phyloP scores from a whole-genome alignment of 1,140 invertebrate species.

The Periplaneta americana region DNA sequence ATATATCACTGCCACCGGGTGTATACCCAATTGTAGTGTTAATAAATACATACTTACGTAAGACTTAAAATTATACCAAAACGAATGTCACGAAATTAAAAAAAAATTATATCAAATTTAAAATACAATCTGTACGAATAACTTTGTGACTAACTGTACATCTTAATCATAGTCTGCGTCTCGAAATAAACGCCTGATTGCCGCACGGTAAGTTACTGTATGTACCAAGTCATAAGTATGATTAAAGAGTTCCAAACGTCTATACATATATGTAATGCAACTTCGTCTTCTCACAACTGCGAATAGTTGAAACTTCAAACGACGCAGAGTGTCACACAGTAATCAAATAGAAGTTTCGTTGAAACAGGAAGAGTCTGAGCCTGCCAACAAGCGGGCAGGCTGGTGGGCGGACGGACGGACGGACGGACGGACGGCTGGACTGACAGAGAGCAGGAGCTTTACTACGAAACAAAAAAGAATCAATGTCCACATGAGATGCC shows the following conservation, averaged over 20 bases:
- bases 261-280: neutral
- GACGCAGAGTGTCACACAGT: neutral
- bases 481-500: neutral
- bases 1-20: no score
- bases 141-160: no score
- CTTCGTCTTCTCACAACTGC: neutral
- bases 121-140: no score
- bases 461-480: neutral
- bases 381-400: neutral
- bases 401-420: no score
- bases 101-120: no score
- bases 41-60: no score
- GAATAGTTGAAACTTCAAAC: neutral
- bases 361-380: neutral
- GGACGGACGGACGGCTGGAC: no score
- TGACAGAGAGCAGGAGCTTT: neutral
- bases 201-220: neutral
- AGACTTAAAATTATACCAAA: no score
- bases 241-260: neutral
- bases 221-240: neutral
- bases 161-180: no score
- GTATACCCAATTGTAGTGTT: no score
- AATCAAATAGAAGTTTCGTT: neutral
- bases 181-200: no score
- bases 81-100: no score